Conservation (phyloP, 2,888 invertebrate genomes). For the Argynnis bischoffii region DNA sequence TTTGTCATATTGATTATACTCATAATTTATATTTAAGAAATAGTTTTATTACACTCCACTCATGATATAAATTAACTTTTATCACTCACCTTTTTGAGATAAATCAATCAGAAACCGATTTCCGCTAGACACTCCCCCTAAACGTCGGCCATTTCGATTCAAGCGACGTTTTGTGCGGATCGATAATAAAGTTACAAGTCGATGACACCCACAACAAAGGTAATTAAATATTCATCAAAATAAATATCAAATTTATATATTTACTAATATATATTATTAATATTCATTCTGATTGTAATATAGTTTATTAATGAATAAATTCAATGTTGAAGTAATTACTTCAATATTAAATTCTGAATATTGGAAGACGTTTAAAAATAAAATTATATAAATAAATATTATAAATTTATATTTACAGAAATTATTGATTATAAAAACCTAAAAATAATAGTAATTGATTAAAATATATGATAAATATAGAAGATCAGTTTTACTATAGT, state of each 20-base stretch:
- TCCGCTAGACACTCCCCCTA: slow-evolving; percentile 79
- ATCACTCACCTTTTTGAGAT: slow-evolving; percentile 57
- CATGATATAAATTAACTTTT: slow-evolving; percentile 35
- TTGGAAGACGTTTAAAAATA: too few species aligned
- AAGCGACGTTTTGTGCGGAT: slow-evolving; percentile 68
- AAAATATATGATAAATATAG: too few species aligned
- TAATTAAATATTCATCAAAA: slow-evolving; percentile 17
- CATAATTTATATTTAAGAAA: slow-evolving; percentile 25
- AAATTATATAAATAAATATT: too few species aligned
- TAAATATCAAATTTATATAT: slow-evolving; percentile 10
- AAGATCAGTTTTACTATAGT: too few species aligned
- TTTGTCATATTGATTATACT: slow-evolving; percentile 23
- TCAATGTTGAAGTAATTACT: too few species aligned
- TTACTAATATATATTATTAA: background rate
- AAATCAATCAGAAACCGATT: slow-evolving; percentile 61
- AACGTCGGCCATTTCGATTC: slow-evolving; percentile 81
- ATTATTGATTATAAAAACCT: too few species aligned
- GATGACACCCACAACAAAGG: slow-evolving; percentile 33
- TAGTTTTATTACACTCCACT: slow-evolving; percentile 27
- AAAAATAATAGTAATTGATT: too few species aligned
- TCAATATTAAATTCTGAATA: too few species aligned
- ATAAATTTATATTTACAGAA: too few species aligned
- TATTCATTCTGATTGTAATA: too few species aligned
- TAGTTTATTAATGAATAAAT: too few species aligned
- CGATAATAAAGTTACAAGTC: slow-evolving; percentile 53